Evolutionary conservation across 2,797 vertebrate species (phyloP).

Genomic region (Peromyscus eremicus): DNA sequence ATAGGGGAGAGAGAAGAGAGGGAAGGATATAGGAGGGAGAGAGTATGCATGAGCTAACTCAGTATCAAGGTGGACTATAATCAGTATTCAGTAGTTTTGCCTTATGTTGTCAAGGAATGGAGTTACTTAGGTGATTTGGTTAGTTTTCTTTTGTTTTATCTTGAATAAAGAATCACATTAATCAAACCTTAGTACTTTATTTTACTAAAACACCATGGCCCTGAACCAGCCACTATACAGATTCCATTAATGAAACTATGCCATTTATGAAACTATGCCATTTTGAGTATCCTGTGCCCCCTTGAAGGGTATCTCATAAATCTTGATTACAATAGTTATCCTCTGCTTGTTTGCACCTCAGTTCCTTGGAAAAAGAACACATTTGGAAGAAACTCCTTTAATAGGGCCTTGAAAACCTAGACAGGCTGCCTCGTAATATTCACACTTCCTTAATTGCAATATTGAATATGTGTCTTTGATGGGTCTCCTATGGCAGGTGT

Average conservation of each 20-base stretch:
- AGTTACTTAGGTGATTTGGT: background rate
- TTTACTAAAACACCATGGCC: slow-evolving; percentile 42
- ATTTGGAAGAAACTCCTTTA: slow-evolving; percentile 65
- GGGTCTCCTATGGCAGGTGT: slow-evolving; percentile 55
- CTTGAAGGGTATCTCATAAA: slow-evolving; percentile 20
- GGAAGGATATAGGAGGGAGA: background rate
- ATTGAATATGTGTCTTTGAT: slow-evolving; percentile 65
- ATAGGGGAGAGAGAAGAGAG: background rate
- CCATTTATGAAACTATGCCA: slow-evolving; percentile 29
- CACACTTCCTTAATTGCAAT: slow-evolving; percentile 62
- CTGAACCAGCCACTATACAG: slow-evolving; percentile 33
- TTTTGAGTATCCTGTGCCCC: slow-evolving; percentile 43
- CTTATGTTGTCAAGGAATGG: slow-evolving; percentile 19
- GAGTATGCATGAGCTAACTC: background rate
- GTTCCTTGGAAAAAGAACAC: slow-evolving; percentile 35
- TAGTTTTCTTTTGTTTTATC: slow-evolving; percentile 52
- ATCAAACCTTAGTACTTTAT: background rate
- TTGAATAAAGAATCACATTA: slow-evolving; percentile 46
- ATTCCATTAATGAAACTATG: slow-evolving; percentile 43
- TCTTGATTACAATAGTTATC: slow-evolving; percentile 58
- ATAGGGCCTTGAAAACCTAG: slow-evolving; percentile 35
- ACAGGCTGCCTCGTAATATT: slow-evolving; percentile 56
- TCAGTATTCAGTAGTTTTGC: slow-evolving; percentile 24
- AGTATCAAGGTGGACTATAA: background rate
- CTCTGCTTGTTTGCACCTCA: slow-evolving; percentile 42